Base-by-base conservation (phyloP, 2,888 invertebrate species). In the Drosophila mettleri region DNA sequence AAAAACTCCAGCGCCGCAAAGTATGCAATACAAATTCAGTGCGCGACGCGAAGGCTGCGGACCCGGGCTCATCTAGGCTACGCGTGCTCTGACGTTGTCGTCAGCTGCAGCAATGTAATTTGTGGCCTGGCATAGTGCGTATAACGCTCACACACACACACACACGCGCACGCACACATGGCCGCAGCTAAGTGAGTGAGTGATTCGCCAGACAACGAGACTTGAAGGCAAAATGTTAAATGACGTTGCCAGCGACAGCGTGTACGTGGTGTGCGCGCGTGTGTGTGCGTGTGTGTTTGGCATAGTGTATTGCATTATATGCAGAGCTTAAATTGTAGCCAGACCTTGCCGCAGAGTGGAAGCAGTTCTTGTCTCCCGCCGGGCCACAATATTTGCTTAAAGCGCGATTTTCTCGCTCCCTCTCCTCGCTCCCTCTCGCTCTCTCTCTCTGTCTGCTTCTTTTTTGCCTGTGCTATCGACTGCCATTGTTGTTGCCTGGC, bases 191-290 rank as follows among this genome's bases (percentile, higher is more conserved):
- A 86, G 84, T 88, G 85, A 88, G 86, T 85, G 84, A 85, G 80
- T 86, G 85, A 85, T 88, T 74, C 78, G 70, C 84, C 78, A 88
- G 88, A 85, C 88, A 86, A 83, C 67, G 76, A 69, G 78, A 86
- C 84, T 84, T 85, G 84, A 88, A 86, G 86, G 86, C 88, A 86
- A 83, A 83, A 85, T 85, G 84, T 80, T 83, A 88, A 84, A 84
- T 88, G 80, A 83, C 88, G 84, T 63, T 86, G 86, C 74, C 88
- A 72, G 45, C 79, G 70, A 65, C 70, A 63, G 57, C 55, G 39
- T 38, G 54, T 54, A 48, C 39, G 38, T 54, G 51, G 22, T 29
- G 55, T 22, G 49, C 14, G 59, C 31, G 52, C 20, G 52, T 51
- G 33, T 53, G 46, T 27, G 43, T 0, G 43, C 5, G 45, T 12